phyloP scores from a whole-genome alignment of 2,113 vertebrate genomes.

The Dryoscopus gambensis region DNA sequence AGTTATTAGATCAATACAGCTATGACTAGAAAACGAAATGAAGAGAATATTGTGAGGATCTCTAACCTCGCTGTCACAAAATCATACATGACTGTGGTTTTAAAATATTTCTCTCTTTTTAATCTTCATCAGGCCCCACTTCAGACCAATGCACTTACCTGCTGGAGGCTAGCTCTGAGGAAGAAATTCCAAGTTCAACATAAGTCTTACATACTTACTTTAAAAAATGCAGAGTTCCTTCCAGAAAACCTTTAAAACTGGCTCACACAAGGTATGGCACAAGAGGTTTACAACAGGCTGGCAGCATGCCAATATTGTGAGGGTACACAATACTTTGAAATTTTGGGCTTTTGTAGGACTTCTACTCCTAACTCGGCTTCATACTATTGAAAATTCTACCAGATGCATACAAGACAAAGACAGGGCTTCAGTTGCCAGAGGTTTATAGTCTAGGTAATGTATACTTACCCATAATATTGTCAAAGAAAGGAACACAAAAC shows the following conservation, averaged over 20 bases:
- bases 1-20: background rate
- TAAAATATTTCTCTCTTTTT: background rate
- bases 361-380: background rate
- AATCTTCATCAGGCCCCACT: background rate
- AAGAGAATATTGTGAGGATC: background rate
- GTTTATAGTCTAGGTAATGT: background rate
- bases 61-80: background rate
- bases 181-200: background rate
- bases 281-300: background rate
- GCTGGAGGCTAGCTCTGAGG: background rate
- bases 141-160: background rate
- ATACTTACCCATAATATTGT: background rate
- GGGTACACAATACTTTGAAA: background rate
- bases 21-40: background rate
- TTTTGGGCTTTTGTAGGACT: background rate
- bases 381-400: background rate
- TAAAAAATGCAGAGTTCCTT: background rate
- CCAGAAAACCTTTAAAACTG: background rate
- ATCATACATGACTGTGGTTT: background rate
- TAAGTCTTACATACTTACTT: background rate
- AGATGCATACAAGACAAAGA: accelerated
- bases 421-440: background rate
- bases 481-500: background rate
- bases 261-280: background rate
- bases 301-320: background rate